Conservation (phyloP, 2,888 invertebrate species). For the Epistrophe grossulariae region DNA sequence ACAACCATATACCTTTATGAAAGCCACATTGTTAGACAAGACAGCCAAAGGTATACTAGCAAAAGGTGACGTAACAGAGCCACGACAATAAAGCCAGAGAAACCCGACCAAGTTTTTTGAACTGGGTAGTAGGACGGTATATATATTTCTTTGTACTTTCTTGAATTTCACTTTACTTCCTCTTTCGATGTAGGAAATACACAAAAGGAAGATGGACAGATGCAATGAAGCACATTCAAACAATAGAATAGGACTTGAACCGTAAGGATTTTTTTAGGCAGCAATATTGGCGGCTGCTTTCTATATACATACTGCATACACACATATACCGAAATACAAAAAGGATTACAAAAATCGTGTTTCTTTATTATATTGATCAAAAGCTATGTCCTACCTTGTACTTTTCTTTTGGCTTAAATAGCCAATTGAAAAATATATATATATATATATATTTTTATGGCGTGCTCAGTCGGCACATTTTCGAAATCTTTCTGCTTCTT, state of each 20-base stretch:
- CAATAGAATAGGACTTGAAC: constrained; percentile 29
- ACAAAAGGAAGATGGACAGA: constrained; percentile 47
- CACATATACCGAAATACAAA: not conserved
- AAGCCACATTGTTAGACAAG: constrained; percentile 51
- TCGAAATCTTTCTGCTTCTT: not conserved
- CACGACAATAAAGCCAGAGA: constrained; percentile 48
- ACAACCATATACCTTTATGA: constrained; percentile 37
- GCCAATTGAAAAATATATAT: not conserved
- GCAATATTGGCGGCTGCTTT: constrained; percentile 24
- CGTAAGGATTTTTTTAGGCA: constrained; percentile 42
- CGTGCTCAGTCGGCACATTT: not conserved
- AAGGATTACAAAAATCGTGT: constrained; percentile 31
- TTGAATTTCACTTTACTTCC: constrained; percentile 48
- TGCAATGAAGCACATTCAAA: constrained; percentile 43
- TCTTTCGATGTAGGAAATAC: constrained; percentile 33
- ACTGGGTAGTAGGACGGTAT: constrained; percentile 51
- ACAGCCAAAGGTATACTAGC: constrained; percentile 18
- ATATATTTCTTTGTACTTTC: constrained; percentile 39
- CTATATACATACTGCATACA: not conserved
- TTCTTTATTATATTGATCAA: constrained; percentile 13
- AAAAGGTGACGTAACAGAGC: constrained; percentile 65
- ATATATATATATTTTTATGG: not conserved
- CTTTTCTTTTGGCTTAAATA: constrained; percentile 8
- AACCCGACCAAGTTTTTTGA: constrained; percentile 69
- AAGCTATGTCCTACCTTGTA: not conserved